Evolutionary conservation across 2,888 invertebrate species (phyloP).

Genomic region (Osmoderma eremita): DNA sequence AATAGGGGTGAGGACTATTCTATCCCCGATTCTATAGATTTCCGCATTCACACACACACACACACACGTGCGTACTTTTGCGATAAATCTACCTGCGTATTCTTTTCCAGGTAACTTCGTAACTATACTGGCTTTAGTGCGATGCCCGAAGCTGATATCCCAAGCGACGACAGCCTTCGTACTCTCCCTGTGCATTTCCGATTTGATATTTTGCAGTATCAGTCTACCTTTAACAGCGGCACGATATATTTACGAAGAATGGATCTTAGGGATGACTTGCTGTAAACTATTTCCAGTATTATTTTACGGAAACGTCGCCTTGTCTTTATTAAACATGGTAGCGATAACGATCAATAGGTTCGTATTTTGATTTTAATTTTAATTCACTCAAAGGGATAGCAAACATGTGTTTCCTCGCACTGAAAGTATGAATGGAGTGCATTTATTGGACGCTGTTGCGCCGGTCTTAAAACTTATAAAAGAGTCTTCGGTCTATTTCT

Average conservation of each 20-base stretch:
- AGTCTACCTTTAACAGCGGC: conserved; percentile 87
- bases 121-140: conserved; percentile 81
- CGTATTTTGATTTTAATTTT: conserved; percentile 49
- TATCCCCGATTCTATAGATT: conserved; percentile 10
- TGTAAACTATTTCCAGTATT: conserved; percentile 88
- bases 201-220: conserved; percentile 84
- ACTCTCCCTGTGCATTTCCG: conserved; percentile 85
- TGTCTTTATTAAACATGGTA: conserved; percentile 87
- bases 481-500: background rate
- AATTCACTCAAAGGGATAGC: conserved; percentile 7
- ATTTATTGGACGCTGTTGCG: conserved; percentile 11
- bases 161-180: conserved; percentile 92
- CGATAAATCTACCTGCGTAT: conserved; percentile 27
- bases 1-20: conserved; percentile 8
- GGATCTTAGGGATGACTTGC: conserved; percentile 80
- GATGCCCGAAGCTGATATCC: conserved; percentile 80
- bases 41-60: too few relatives aligned
- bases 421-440: conserved; percentile 25
- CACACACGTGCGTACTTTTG: too few relatives aligned
- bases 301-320: conserved; percentile 90
- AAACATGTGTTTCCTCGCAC: conserved; percentile 37
- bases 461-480: background rate
- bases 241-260: conserved; percentile 81
- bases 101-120: conserved; percentile 79
- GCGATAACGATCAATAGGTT: conserved; percentile 90